phyloP scores from a whole-genome alignment of 2,113 vertebrate species.

The Tichodroma muraria region DNA sequence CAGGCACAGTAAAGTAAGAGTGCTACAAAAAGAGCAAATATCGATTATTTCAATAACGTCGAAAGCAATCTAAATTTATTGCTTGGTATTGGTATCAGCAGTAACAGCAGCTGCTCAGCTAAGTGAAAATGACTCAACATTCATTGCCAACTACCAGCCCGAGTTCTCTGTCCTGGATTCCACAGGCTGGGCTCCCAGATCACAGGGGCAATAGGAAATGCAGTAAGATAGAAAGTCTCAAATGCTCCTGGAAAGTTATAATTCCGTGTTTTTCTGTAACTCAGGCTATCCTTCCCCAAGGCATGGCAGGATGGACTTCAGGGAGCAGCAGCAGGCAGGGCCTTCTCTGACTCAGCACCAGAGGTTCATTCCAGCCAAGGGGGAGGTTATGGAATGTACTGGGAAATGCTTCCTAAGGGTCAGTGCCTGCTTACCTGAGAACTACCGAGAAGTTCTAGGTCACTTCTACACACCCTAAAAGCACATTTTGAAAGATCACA shows the following conservation, averaged over 20 bases:
- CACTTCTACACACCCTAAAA: not conserved
- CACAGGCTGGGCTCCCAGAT: not conserved
- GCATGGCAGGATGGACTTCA: not conserved
- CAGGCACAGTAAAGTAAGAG: constrained; percentile 95
- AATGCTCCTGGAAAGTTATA: not conserved
- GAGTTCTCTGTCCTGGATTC: not conserved
- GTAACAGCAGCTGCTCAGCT: not conserved
- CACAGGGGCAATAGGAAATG: not conserved
- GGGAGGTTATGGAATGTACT: not conserved
- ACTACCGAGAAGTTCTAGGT: not conserved
- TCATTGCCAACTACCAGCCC: not conserved
- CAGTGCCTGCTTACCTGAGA: not conserved
- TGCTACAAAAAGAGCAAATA: constrained; percentile 74
- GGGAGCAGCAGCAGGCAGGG: not conserved
- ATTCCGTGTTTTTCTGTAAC: not conserved
- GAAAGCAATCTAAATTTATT: not conserved
- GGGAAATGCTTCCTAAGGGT: not conserved
- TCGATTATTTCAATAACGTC: not conserved
- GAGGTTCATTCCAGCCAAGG: not conserved
- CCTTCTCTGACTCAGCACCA: not conserved
- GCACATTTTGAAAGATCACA: not conserved
- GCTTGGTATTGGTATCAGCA: not conserved
- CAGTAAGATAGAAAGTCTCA: not conserved
- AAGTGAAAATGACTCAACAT: not conserved
- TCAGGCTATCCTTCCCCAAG: not conserved